Percentiles rank a stretch among this genome's conserved stretches.
These are phyloP conservation scores for Neofelis nebulosa DNA, from an alignment of 2,113 vertebrate species.

Conservation along the genomic window DNA sequence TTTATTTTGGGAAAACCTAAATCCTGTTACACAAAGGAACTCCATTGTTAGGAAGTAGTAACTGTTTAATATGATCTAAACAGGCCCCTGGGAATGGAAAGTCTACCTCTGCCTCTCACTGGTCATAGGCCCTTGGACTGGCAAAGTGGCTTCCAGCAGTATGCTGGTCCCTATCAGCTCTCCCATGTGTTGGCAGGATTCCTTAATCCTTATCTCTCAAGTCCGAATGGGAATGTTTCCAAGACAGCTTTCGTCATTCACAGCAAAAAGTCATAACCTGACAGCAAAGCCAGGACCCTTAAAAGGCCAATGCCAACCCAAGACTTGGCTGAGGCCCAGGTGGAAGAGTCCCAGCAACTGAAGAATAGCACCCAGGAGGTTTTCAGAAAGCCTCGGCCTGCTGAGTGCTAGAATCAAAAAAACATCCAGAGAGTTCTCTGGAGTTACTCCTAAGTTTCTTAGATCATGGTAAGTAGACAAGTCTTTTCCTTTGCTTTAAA, in stretches of 20 bases:
- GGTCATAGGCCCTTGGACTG: not conserved
- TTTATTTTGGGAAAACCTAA: not conserved
- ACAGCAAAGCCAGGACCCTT: conserved; percentile 33
- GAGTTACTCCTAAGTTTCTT: not conserved
- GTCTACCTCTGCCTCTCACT: not conserved
- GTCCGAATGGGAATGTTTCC: conserved; percentile 64
- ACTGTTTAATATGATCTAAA: not conserved
- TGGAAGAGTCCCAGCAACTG: conserved; percentile 32
- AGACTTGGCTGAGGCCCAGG: conserved; percentile 28
- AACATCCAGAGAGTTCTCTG: conserved; percentile 20
- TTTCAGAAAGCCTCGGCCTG: conserved; percentile 27
- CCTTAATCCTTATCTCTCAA: conserved; percentile 66
- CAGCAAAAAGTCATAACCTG: conserved; percentile 53
- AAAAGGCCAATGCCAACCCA: conserved; percentile 4
- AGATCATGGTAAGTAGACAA: not conserved
- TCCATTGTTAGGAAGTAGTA: conserved; percentile 14
- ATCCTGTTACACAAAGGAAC: not conserved
- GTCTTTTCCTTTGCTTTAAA: not conserved
- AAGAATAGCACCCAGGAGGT: not conserved
- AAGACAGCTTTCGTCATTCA: conserved; percentile 54
- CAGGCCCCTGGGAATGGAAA: not conserved
- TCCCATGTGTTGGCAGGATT: conserved; percentile 56
- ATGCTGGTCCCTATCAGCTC: conserved; percentile 54
- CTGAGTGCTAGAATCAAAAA: not conserved
- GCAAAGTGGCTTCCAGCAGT: not conserved